Percentiles rank a stretch among this genome's conserved stretches.
phyloP scores from a whole-genome alignment of 2,888 invertebrate species.

The Pseudanteris insignis region DNA sequence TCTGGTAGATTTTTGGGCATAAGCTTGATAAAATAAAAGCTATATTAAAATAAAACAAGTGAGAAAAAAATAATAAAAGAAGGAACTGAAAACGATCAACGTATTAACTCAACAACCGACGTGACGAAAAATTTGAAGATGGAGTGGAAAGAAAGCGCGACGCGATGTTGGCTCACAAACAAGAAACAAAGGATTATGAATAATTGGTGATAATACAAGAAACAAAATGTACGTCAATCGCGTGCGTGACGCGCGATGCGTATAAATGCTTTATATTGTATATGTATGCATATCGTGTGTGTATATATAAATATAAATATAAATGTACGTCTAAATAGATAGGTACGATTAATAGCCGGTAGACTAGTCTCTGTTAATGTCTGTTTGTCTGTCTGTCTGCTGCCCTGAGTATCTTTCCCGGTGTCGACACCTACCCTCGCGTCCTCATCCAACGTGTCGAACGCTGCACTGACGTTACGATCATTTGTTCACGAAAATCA shows the following conservation, averaged over 20 bases:
- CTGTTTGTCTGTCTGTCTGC: slow-evolving; percentile 55
- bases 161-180: slow-evolving; percentile 40
- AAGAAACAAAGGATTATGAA: too few relatives aligned
- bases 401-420: slow-evolving; percentile 62
- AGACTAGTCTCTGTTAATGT: slow-evolving; percentile 61
- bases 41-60: slow-evolving; percentile 49
- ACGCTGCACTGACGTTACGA: slow-evolving; percentile 21
- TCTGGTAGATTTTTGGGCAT: slow-evolving; percentile 67
- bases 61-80: slow-evolving; percentile 3
- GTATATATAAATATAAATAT: slow-evolving; percentile 49
- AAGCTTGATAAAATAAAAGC: slow-evolving; percentile 64
- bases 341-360: slow-evolving; percentile 55
- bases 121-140: slow-evolving; percentile 18
- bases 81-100: slow-evolving; percentile 28
- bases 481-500: slow-evolving; percentile 6
- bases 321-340: slow-evolving; percentile 47
- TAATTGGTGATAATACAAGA: slow-evolving; percentile 47
- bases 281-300: slow-evolving; percentile 48
- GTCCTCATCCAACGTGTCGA: slow-evolving; percentile 28
- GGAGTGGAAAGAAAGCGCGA: slow-evolving; percentile 21
- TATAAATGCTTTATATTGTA: slow-evolving; percentile 54
- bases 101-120: slow-evolving; percentile 38
- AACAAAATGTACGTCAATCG: slow-evolving; percentile 48
- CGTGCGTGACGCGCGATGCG: slow-evolving; percentile 50
- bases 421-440: slow-evolving; percentile 33